Evolutionary conservation across 2,113 vertebrate genomes (phyloP).

Genomic region (Neodontobutis hainanensis): DNA sequence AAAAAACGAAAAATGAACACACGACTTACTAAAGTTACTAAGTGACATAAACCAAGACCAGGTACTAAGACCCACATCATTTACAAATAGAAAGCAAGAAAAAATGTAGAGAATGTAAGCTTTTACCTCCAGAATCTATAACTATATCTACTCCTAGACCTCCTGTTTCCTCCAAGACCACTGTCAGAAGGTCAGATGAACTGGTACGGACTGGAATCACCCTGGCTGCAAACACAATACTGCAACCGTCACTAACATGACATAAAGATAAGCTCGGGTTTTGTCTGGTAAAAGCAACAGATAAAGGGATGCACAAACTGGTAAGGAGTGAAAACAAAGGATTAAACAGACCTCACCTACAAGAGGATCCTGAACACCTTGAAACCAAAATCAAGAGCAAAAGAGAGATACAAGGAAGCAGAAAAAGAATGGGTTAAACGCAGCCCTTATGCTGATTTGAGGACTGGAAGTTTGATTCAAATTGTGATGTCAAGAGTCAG

Average conservation of each 20-base stretch:
- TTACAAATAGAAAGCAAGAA: too few species aligned
- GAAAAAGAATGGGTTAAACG: neutral
- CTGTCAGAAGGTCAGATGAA: constrained; percentile 83
- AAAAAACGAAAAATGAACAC: neutral
- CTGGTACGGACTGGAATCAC: constrained; percentile 84
- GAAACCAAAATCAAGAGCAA: neutral
- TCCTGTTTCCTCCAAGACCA: constrained; percentile 93
- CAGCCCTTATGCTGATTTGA: too few species aligned
- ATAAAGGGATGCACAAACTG: neutral
- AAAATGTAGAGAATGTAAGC: neutral
- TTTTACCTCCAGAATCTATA: constrained; percentile 89
- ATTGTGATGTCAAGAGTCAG: too few species aligned
- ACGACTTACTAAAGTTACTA: neutral
- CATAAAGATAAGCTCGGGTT: rapidly evolving
- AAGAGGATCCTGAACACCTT: constrained; percentile 77
- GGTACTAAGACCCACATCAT: too few species aligned
- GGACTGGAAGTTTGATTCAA: too few species aligned
- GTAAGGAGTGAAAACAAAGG: neutral
- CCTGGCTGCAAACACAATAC: constrained; percentile 77
- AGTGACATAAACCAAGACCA: neutral
- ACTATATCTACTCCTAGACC: constrained; percentile 92
- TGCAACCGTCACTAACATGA: neutral
- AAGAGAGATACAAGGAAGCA: neutral
- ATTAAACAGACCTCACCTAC: constrained; percentile 68
- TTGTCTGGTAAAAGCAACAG: neutral